Evolutionary conservation across 1,140 invertebrate genomes (phyloP).

Genomic region (Apis laboriosa): DNA sequence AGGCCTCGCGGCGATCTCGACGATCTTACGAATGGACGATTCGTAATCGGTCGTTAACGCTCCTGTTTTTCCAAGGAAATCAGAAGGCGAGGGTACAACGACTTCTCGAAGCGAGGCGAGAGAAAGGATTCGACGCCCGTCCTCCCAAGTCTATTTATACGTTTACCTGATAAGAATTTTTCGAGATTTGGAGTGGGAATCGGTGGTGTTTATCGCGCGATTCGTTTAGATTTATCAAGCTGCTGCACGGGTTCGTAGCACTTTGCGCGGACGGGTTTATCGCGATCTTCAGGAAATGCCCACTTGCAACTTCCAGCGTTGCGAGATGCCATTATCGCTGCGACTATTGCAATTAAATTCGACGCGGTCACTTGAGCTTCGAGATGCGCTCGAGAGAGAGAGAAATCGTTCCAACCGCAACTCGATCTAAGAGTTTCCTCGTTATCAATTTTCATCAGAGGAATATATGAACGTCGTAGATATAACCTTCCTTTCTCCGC

Average conservation of each 20-base stretch:
- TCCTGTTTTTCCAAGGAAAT: slow-evolving; percentile 13
- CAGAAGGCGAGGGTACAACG: neutral
- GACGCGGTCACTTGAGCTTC: no score
- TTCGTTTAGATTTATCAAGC: slow-evolving; percentile 18
- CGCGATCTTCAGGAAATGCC: slow-evolving; percentile 48
- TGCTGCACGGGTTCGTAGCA: slow-evolving; percentile 19
- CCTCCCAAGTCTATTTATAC: no score
- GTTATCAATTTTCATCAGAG: no score
- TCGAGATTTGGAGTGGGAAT: neutral
- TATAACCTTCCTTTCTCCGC: no score
- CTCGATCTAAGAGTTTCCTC: no score
- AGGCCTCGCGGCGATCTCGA: slow-evolving; percentile 24
- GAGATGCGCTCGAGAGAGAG: neutral
- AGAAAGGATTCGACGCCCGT: no score
- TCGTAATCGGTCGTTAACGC: slow-evolving; percentile 41
- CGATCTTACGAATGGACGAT: slow-evolving; percentile 39
- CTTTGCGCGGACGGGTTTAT: slow-evolving; percentile 23
- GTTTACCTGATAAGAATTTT: no score
- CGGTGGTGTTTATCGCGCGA: neutral
- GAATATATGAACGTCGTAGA: no score
- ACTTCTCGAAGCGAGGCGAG: no score
- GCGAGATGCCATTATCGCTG: neutral
- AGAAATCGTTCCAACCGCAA: no score
- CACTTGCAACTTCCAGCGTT: slow-evolving; percentile 11
- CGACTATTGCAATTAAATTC: neutral